These are phyloP conservation scores for Rhinoptilus africanus DNA, from an alignment of 2,113 vertebrate species.

Conservation along the genomic window DNA sequence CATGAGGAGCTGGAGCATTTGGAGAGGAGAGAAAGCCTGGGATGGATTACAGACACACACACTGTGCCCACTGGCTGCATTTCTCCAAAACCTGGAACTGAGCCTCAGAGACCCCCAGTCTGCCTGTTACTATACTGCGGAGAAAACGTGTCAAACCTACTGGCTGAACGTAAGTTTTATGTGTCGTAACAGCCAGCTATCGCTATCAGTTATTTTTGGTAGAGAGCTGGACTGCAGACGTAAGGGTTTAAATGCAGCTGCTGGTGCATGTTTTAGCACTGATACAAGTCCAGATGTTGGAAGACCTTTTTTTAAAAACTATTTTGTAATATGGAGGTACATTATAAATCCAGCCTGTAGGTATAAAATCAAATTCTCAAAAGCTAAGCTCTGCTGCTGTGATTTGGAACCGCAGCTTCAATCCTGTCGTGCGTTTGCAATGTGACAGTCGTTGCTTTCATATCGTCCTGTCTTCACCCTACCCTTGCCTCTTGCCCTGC, in stretches of 20 bases:
- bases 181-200: rapidly evolving
- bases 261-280: background rate
- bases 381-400: background rate
- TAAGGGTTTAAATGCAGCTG: background rate
- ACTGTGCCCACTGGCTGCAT: background rate
- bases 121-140: background rate
- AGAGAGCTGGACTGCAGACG: background rate
- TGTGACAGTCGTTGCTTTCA: background rate
- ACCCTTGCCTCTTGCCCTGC: background rate
- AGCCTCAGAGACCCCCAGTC: background rate
- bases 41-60: background rate
- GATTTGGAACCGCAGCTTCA: background rate
- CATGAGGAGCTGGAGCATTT: background rate
- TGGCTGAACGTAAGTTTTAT: background rate
- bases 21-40: background rate
- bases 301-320: background rate
- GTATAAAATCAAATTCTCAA: background rate
- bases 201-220: background rate
- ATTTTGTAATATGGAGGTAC: background rate
- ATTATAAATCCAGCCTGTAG: background rate
- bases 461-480: background rate
- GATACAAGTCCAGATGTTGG: background rate
- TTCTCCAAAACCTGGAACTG: background rate
- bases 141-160: background rate
- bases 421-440: background rate